These are phyloP conservation scores for Myxocyprinus asiaticus DNA, from an alignment of 2,113 vertebrate species.

Conservation along the genomic window DNA sequence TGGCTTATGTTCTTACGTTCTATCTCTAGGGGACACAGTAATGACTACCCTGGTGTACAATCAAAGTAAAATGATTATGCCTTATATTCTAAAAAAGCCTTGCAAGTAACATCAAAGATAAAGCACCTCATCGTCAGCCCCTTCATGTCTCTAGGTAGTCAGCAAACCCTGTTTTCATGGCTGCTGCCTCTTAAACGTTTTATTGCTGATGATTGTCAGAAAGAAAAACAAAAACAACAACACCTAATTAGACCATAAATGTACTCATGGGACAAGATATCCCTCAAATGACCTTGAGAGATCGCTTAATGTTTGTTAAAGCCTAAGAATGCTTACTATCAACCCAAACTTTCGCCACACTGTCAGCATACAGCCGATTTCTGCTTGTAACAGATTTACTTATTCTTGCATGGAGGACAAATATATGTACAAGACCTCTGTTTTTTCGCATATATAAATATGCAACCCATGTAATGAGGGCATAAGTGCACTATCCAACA, in stretches of 20 bases:
- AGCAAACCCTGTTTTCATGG: slow-evolving; percentile 15
- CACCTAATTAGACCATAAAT: slow-evolving; percentile 47
- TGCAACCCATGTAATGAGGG: slow-evolving; percentile 5
- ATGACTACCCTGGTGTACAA: slow-evolving; percentile 45
- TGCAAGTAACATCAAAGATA: slow-evolving; percentile 39
- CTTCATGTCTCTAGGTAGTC: slow-evolving; percentile 38
- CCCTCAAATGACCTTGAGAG: slow-evolving; percentile 29
- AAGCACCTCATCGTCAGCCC: slow-evolving; percentile 39
- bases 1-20: slow-evolving; percentile 18
- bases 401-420: slow-evolving; percentile 27
- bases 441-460: background rate
- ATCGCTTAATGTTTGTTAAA: slow-evolving; percentile 41
- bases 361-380: slow-evolving; percentile 26
- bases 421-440: slow-evolving; percentile 7
- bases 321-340: slow-evolving; percentile 16
- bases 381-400: slow-evolving; percentile 17
- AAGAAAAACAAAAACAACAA: slow-evolving; percentile 42
- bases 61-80: slow-evolving; percentile 45
- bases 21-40: slow-evolving; percentile 19
- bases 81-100: slow-evolving; percentile 39
- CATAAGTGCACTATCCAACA: background rate
- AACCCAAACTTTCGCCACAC: slow-evolving; percentile 30
- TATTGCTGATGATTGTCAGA: slow-evolving; percentile 47
- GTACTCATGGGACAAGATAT: slow-evolving; percentile 35
- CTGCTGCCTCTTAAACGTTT: slow-evolving; percentile 39